A percentile compares a stretch with the other conserved stretches of the same genome.
These are phyloP conservation scores for Diceros bicornis DNA, from an alignment of 2,797 vertebrate species.

Conservation along the genomic window DNA sequence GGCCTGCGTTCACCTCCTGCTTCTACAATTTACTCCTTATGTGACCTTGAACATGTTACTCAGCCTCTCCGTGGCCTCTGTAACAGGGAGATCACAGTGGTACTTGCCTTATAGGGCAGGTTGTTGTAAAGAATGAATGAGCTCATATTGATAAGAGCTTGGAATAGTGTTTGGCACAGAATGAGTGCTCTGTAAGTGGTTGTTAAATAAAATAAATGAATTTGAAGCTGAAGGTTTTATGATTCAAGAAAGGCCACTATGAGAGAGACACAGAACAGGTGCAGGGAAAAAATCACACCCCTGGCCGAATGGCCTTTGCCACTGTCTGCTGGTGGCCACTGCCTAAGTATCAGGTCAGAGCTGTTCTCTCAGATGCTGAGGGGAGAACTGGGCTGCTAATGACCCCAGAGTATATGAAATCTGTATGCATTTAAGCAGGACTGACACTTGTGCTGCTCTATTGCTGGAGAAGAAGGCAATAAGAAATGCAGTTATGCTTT, in stretches of 20 bases:
- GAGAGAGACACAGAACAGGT: not conserved
- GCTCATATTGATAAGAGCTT: not conserved
- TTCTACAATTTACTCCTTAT: not conserved
- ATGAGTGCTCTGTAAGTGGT: not conserved
- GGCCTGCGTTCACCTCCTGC: not conserved
- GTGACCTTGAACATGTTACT: not conserved
- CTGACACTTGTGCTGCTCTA: not conserved
- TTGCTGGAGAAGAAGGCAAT: not conserved
- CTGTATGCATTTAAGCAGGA: not conserved
- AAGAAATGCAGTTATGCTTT: not conserved
- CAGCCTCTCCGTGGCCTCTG: not conserved
- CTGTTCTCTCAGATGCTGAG: not conserved
- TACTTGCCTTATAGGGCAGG: not conserved
- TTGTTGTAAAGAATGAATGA: not conserved
- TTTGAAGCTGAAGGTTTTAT: not conserved
- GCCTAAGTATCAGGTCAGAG: not conserved
- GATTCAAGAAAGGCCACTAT: not conserved
- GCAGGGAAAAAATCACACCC: not conserved
- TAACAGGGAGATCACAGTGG: not conserved
- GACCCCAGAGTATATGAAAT: not conserved
- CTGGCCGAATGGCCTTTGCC: not conserved
- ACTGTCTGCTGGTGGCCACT: not conserved
- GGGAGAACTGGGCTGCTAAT: not conserved
- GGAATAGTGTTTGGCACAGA: not conserved
- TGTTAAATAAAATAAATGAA: slow-evolving; percentile 23